Conservation (phyloP, 1,140 invertebrate genomes). For the Pseudobourletiella spinata region DNA sequence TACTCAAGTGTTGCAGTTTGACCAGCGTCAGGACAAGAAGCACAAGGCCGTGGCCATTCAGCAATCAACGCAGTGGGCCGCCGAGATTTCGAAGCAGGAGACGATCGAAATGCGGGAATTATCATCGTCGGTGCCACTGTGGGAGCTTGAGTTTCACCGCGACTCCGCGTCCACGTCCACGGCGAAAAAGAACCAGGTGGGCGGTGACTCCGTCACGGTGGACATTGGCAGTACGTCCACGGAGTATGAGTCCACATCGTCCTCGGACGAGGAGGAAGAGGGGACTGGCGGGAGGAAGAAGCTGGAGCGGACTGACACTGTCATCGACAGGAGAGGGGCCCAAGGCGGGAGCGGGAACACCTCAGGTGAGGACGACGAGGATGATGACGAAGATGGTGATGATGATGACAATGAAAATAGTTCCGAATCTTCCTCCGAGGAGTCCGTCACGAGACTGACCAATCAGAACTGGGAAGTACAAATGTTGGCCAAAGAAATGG, state of each 20-base stretch:
- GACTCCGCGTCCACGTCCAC: slow-evolving; percentile 5
- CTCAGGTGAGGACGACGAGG: slow-evolving; percentile 40
- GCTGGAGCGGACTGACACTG: slow-evolving; percentile 2
- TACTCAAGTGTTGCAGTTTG: slow-evolving; percentile 40
- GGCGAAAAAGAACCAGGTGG: background rate
- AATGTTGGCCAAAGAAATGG: slow-evolving; percentile 63
- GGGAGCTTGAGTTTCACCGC: slow-evolving; percentile 38
- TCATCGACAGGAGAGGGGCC: slow-evolving; percentile 38
- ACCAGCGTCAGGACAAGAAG: background rate
- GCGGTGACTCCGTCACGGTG: slow-evolving; percentile 15
- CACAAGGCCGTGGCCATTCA: background rate
- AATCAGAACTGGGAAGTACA: slow-evolving; percentile 64
- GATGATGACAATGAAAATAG: slow-evolving; percentile 22
- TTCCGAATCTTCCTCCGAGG: background rate
- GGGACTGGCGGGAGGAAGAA: background rate
- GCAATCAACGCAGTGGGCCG: no score
- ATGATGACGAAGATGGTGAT: slow-evolving; percentile 38
- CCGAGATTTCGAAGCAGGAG: slow-evolving; percentile 51
- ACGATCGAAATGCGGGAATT: slow-evolving; percentile 49
- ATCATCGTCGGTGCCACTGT: slow-evolving; percentile 41
- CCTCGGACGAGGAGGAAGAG: slow-evolving; percentile 15
- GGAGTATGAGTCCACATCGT: slow-evolving; percentile 25
- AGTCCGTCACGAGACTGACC: slow-evolving; percentile 40
- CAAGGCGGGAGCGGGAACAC: slow-evolving; percentile 41
- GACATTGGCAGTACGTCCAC: slow-evolving; percentile 28